phyloP scores from a whole-genome alignment of 1,140 invertebrate genomes.

The Sitodiplosis mosellana region DNA sequence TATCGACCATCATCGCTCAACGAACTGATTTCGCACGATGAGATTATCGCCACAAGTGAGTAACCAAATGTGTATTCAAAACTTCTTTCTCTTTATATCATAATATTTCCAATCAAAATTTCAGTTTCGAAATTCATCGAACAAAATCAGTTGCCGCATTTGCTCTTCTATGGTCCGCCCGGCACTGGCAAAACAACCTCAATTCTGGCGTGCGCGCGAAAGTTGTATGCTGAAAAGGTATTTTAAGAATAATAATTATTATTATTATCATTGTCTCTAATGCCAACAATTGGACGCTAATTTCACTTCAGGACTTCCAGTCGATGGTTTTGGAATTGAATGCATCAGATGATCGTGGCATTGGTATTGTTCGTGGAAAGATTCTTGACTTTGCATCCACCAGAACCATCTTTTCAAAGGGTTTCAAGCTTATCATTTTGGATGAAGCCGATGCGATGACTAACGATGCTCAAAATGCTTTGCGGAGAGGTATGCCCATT shows the following conservation, averaged over 20 bases:
- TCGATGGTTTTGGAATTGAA: conserved; percentile 77
- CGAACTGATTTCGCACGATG: conserved; percentile 91
- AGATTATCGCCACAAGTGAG: conserved; percentile 92
- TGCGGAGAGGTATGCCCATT: conserved; percentile 65
- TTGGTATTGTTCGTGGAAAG: conserved; percentile 86
- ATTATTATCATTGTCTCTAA: too few relatives aligned
- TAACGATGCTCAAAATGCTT: conserved; percentile 96
- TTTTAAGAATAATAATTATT: too few relatives aligned
- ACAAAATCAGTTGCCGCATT: conserved; percentile 84
- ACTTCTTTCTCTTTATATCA: conserved; percentile 1
- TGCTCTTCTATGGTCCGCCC: conserved; percentile 96
- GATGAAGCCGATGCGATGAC: conserved; percentile 99
- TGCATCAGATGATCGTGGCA: conserved; percentile 98
- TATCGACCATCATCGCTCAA: conserved; percentile 81
- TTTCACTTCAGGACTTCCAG: conserved; percentile 10
- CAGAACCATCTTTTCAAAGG: conserved; percentile 84
- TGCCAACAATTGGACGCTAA: too few relatives aligned
- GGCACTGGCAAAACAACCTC: conserved; percentile 98
- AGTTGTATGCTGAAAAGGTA: conserved; percentile 90
- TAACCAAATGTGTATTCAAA: conserved; percentile 9
- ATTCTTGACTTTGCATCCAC: conserved; percentile 97
- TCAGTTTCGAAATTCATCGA: conserved; percentile 84
- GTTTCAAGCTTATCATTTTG: conserved; percentile 91
- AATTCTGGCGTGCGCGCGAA: conserved; percentile 86
- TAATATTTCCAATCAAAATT: conserved; percentile 20